phyloP scores from a whole-genome alignment of 2,888 invertebrate genomes.

The Cheilosia variabilis region DNA sequence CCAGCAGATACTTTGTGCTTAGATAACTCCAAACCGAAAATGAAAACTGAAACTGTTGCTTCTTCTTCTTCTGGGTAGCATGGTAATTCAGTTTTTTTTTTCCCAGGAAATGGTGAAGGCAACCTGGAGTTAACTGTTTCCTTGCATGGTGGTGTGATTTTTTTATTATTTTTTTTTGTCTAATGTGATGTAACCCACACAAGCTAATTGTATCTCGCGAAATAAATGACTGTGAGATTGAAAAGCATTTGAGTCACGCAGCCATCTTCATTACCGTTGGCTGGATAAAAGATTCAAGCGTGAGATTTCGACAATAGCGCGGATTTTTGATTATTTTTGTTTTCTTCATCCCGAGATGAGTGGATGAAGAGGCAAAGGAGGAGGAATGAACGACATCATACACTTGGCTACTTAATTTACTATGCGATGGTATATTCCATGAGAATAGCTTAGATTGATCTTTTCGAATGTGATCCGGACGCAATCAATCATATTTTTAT shows the following conservation, averaged over 20 bases:
- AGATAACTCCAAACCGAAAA: constrained; percentile 33
- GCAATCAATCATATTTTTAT: constrained; percentile 63
- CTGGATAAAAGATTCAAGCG: constrained; percentile 45
- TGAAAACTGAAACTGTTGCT: constrained; percentile 54
- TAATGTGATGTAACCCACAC: constrained; percentile 55
- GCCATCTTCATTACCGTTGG: constrained; percentile 49
- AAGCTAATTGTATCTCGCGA: constrained; percentile 53
- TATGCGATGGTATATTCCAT: constrained; percentile 58
- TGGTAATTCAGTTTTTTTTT: not conserved
- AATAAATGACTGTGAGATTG: constrained; percentile 61
- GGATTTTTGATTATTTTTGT: constrained; percentile 31
- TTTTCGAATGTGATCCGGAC: constrained; percentile 63
- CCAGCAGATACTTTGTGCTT: constrained; percentile 55
- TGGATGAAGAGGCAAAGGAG: constrained; percentile 3
- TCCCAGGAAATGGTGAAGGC: constrained; percentile 43
- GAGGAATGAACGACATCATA: constrained; percentile 5
- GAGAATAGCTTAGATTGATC: constrained; percentile 62
- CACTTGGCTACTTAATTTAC: constrained; percentile 55
- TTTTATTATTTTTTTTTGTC: constrained; percentile 8
- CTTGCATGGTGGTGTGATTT: constrained; percentile 33
- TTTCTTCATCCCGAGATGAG: not conserved
- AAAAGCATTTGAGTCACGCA: constrained; percentile 38
- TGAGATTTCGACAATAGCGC: constrained; percentile 61
- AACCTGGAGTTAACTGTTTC: constrained; percentile 32
- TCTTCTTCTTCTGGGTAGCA: constrained; percentile 16